phyloP scores from a whole-genome alignment of 2,113 vertebrate species.

The Emydura subglobosa region DNA sequence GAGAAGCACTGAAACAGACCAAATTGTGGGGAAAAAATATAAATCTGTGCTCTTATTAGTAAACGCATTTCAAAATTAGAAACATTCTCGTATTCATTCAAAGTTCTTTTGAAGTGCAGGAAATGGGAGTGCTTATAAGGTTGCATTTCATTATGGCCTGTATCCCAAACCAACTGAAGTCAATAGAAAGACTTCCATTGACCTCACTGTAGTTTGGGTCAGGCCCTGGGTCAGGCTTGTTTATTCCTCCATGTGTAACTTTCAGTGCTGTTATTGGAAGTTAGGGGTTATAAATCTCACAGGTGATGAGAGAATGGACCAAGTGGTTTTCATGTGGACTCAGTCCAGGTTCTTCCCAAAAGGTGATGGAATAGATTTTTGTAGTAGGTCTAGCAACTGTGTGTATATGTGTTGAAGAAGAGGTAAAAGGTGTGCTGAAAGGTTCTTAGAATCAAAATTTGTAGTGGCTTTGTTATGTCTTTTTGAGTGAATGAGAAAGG shows the following conservation, averaged over 20 bases:
- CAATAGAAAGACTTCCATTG: neutral
- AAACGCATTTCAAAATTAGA: slow-evolving; percentile 14
- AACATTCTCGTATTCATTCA: neutral
- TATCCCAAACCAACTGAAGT: neutral
- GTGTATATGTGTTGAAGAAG: neutral
- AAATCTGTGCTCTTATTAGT: neutral
- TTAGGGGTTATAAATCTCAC: neutral
- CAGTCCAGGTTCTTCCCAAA: neutral
- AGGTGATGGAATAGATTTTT: neutral
- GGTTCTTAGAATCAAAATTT: neutral
- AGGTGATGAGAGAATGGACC: neutral
- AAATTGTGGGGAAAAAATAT: neutral
- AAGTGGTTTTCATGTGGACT: fast-evolving
- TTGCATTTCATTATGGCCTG: neutral
- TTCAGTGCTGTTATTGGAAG: neutral
- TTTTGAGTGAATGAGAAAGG: neutral
- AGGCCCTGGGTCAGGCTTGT: neutral
- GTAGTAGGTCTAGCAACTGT: neutral
- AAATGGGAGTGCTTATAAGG: neutral
- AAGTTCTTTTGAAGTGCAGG: neutral
- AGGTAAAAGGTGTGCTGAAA: neutral
- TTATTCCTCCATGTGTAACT: neutral
- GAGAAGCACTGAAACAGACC: neutral
- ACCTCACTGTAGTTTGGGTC: neutral
- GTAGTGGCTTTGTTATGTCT: neutral